phyloP scores from a whole-genome alignment of 2,113 vertebrate species.

The Lamprologus lemairii region DNA sequence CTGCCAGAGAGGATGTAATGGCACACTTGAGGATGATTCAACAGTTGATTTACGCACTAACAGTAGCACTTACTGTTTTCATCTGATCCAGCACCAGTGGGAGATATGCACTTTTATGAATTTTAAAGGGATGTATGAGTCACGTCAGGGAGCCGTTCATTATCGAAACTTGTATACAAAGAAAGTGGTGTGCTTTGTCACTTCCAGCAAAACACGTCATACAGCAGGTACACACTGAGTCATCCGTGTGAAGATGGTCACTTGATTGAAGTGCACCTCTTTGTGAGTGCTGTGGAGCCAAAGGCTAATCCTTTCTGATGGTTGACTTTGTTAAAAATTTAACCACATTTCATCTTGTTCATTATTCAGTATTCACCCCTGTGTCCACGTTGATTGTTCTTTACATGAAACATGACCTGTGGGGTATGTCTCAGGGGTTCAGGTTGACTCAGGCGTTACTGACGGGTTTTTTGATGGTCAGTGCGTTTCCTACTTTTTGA shows the following conservation, averaged over 20 bases:
- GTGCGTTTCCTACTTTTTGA: background rate
- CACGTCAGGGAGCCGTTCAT: background rate
- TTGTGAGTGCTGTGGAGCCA: background rate
- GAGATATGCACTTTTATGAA: background rate
- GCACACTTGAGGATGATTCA: background rate
- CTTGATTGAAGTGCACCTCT: background rate
- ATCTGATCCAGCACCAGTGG: background rate
- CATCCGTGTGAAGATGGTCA: background rate
- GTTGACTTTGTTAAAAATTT: background rate
- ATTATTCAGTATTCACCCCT: conserved; percentile 8
- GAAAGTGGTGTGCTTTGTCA: background rate
- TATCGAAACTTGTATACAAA: background rate
- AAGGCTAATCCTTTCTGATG: background rate
- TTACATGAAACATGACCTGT: conserved; percentile 2
- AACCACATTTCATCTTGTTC: background rate
- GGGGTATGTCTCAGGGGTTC: background rate
- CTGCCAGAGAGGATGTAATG: background rate
- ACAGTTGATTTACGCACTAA: background rate
- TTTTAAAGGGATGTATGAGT: background rate
- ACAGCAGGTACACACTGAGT: background rate
- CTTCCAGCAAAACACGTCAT: background rate
- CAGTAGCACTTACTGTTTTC: background rate
- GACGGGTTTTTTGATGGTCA: conserved; percentile 14
- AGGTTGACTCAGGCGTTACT: background rate
- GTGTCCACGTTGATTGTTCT: background rate